Percentiles rank a stretch among this genome's conserved stretches.
Evolutionary conservation across 1,140 invertebrate species (phyloP).

Genomic region (Leptopilina clavipes): DNA sequence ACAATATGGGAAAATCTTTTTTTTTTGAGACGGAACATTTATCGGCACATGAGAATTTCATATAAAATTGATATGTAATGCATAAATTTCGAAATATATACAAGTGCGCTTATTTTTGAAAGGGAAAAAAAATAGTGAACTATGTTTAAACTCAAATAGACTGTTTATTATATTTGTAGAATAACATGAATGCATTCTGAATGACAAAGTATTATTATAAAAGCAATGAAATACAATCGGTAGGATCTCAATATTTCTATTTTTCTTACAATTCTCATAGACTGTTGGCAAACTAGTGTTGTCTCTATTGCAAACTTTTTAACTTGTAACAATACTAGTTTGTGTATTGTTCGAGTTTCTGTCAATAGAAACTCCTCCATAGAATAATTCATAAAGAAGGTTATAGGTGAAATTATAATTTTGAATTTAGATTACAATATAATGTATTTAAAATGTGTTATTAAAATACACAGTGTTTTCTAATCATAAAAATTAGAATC

Average conservation of each 20-base stretch:
- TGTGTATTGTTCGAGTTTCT: neutral
- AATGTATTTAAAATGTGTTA: neutral
- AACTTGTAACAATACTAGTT: conserved; percentile 5
- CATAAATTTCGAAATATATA: too few relatives aligned
- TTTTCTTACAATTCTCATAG: neutral
- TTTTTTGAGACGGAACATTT: too few relatives aligned
- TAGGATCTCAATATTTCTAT: conserved; percentile 5
- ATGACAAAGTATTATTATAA: conserved; percentile 7
- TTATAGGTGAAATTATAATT: neutral
- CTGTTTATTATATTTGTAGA: neutral
- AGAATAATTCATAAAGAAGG: neutral
- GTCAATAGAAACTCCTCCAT: conserved; percentile 6
- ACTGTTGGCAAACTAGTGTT: neutral
- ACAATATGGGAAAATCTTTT: neutral
- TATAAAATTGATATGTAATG: too few relatives aligned
- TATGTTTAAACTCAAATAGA: neutral
- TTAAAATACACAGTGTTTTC: too few relatives aligned
- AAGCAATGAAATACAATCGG: neutral
- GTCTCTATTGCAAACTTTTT: conserved; percentile 17
- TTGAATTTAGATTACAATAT: neutral
- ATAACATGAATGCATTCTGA: conserved; percentile 4
- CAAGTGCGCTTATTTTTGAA: too few relatives aligned
- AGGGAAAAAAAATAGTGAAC: too few relatives aligned
- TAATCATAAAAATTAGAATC: too few relatives aligned
- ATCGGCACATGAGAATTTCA: too few relatives aligned